A percentile compares a stretch with the other conserved stretches of the same genome.
Evolutionary conservation across 2,888 invertebrate species (phyloP).

Genomic region (Tinea trinotella): DNA sequence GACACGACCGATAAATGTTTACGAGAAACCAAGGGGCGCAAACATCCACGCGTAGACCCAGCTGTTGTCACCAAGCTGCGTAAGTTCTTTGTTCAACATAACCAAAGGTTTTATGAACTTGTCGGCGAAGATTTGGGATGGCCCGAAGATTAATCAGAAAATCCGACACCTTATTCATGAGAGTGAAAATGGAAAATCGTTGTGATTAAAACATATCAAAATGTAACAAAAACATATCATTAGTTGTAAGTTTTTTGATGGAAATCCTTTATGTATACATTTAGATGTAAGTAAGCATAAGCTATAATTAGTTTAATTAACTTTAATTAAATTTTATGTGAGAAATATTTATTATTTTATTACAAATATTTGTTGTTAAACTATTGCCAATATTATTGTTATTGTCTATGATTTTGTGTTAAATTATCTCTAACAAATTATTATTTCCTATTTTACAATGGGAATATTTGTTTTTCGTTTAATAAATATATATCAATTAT

Average conservation of each 20-base stretch:
- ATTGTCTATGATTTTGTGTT: neutral
- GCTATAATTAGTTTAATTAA: constrained; percentile 20
- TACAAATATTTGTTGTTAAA: neutral
- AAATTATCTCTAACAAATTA: neutral
- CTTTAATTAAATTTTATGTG: neutral
- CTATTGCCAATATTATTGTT: neutral
- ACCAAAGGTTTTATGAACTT: constrained; percentile 92
- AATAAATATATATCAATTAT: neutral
- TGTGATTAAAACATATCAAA: constrained; percentile 59
- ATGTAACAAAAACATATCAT: constrained; percentile 53
- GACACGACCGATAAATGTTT: constrained; percentile 89
- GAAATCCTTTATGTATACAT: constrained; percentile 65
- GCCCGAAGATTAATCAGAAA: constrained; percentile 82
- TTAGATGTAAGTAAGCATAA: constrained; percentile 39
- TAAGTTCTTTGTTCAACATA: constrained; percentile 91
- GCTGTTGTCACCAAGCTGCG: constrained; percentile 84
- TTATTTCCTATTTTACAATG: neutral
- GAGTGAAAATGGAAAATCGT: constrained; percentile 25
- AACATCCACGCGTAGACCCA: constrained; percentile 88
- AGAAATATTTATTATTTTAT: neutral
- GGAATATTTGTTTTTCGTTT: neutral
- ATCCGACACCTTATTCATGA: neutral
- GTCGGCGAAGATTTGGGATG: constrained; percentile 95
- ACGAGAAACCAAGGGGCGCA: constrained; percentile 84
- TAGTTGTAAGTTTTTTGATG: constrained; percentile 51